A percentile compares a stretch with the other conserved stretches of the same genome.
Conservation (phyloP, 2,888 invertebrate species). For the Parnassius apollo region DNA sequence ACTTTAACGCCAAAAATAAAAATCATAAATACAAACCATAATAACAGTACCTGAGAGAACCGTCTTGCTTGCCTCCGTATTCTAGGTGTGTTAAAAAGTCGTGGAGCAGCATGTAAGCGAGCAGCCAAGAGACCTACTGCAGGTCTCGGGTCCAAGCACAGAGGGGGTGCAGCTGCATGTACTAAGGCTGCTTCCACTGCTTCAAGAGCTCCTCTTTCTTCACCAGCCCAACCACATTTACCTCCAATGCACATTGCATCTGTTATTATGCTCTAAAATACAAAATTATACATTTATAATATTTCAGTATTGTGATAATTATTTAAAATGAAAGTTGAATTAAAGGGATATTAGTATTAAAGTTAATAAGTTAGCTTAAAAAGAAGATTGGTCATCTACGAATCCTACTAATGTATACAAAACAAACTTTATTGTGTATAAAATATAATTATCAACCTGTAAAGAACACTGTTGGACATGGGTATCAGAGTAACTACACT, state of each 20-base stretch:
- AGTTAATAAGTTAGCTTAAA: no score
- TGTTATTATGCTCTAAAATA: conserved; percentile 81
- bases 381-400: no score
- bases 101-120: conserved; percentile 86
- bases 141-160: conserved; percentile 94
- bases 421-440: no score
- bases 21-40: no score
- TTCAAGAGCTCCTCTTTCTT: conserved; percentile 84
- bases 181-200: conserved; percentile 91
- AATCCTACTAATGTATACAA: no score
- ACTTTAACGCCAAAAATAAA: no score
- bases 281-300: background rate
- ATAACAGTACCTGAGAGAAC: conserved; percentile 84
- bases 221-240: conserved; percentile 84
- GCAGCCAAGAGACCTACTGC: conserved; percentile 89
- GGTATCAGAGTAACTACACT: no score
- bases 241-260: conserved; percentile 83
- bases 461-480: no score
- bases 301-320: background rate
- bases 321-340: background rate
- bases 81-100: conserved; percentile 87
- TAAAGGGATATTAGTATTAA: no score
- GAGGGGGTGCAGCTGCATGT: conserved; percentile 90
- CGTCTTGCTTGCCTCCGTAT: conserved; percentile 88
- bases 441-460: no score